A percentile compares a stretch with the other conserved stretches of the same genome.
phyloP scores from a whole-genome alignment of 2,113 vertebrate species.

The Gavialis gangeticus region DNA sequence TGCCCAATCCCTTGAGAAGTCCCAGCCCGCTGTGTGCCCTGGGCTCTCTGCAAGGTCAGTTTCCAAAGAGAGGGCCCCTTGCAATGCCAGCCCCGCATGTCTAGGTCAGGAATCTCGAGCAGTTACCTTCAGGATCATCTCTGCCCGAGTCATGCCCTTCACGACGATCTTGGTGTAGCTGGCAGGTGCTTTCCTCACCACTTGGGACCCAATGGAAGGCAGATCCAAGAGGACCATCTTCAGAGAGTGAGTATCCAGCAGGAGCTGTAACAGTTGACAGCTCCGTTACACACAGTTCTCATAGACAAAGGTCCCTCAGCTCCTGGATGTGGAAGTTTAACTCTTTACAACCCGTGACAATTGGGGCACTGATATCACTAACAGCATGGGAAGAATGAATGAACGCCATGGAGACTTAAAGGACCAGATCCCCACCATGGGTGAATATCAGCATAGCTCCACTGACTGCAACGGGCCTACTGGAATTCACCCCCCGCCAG shows the following conservation, averaged over 20 bases:
- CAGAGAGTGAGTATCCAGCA: constrained; percentile 97
- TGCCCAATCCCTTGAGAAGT: background rate
- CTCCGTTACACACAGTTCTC: background rate
- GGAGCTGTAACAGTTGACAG: constrained; percentile 83
- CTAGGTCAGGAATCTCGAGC: constrained; percentile 70
- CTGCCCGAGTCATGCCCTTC: constrained; percentile 98
- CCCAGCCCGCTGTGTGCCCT: background rate
- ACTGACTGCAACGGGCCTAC: background rate
- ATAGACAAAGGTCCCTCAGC: background rate
- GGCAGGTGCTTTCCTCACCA: constrained; percentile 96
- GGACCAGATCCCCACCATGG: rapidly evolving
- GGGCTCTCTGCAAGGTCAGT: background rate
- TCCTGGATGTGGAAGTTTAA: background rate
- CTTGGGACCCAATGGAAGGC: constrained; percentile 97
- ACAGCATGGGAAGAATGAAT: background rate
- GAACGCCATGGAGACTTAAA: background rate
- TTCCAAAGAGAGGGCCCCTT: constrained; percentile 60
- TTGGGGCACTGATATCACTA: background rate
- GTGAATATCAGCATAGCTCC: background rate
- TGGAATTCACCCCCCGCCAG: background rate
- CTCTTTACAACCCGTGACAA: background rate
- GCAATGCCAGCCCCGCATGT: constrained; percentile 44
- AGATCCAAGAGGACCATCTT: constrained; percentile 97
- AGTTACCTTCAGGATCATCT: constrained; percentile 99
- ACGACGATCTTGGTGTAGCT: constrained; percentile 99